These are phyloP conservation scores for Myanophis thanlyinensis DNA, from an alignment of 2,113 vertebrate species.

Conservation along the genomic window DNA sequence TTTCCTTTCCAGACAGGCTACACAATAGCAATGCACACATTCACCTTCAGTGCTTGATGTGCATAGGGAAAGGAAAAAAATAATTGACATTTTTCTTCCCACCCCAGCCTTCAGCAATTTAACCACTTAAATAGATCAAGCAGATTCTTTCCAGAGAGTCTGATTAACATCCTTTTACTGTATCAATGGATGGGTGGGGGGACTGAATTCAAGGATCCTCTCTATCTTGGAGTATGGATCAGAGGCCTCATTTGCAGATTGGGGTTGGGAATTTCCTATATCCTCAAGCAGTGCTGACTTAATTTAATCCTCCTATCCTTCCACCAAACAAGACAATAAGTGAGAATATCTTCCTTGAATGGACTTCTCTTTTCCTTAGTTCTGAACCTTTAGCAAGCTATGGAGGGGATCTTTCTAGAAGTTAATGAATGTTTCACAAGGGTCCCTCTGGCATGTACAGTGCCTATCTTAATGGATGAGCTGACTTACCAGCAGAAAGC, in stretches of 20 bases:
- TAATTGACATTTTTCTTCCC: not conserved
- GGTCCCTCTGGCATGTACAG: not conserved
- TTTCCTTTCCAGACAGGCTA: constrained; percentile 13
- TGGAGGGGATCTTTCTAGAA: not conserved
- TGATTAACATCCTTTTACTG: accelerated
- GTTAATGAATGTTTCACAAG: not conserved
- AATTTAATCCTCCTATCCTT: constrained; percentile 55
- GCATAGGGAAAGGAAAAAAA: not conserved
- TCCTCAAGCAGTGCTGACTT: constrained; percentile 45
- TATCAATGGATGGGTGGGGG: not conserved
- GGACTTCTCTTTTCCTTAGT: constrained; percentile 43
- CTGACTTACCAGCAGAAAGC: not conserved
- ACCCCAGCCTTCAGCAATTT: not conserved
- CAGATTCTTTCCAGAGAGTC: constrained; percentile 1
- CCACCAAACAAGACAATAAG: constrained; percentile 15
- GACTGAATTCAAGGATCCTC: not conserved
- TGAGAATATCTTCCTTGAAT: constrained; percentile 28
- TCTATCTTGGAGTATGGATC: not conserved
- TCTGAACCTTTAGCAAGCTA: not conserved
- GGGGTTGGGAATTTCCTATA: constrained; percentile 49
- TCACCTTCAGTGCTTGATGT: constrained; percentile 24
- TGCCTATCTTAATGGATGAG: not conserved
- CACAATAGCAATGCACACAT: not conserved
- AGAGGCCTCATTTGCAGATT: constrained; percentile 58
- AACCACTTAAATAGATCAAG: not conserved